Conservation (phyloP, 1,140 invertebrate species). For the Anoplophora glabripennis region DNA sequence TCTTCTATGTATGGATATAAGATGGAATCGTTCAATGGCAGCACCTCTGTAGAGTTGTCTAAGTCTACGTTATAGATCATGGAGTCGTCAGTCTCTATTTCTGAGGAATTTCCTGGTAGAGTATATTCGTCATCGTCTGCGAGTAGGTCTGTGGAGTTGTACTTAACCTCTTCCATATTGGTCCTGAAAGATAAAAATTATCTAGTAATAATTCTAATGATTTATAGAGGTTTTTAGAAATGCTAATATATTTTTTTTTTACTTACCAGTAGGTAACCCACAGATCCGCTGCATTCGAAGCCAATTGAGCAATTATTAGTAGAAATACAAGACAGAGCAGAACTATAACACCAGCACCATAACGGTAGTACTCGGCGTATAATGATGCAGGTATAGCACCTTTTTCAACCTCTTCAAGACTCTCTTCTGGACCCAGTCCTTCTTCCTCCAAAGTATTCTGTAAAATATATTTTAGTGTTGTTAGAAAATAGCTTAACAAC, state of each 20-base stretch:
- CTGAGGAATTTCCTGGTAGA: neutral
- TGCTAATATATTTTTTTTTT: slow-evolving; percentile 14
- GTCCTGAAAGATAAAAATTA: slow-evolving; percentile 49
- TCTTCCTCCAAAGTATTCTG: slow-evolving; percentile 24
- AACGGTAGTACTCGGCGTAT: slow-evolving; percentile 53
- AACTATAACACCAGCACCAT: slow-evolving; percentile 51
- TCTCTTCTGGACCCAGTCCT: slow-evolving; percentile 51
- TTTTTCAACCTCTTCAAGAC: slow-evolving; percentile 56
- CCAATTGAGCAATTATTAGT: slow-evolving; percentile 51
- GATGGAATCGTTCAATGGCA: neutral
- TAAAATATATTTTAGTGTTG: slow-evolving; percentile 4
- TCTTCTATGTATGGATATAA: neutral
- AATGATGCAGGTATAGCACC: slow-evolving; percentile 54
- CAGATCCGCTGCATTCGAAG: slow-evolving; percentile 60
- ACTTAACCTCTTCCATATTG: slow-evolving; percentile 51
- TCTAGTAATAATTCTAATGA: slow-evolving; percentile 36
- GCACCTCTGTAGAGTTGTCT: neutral
- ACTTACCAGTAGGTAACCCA: slow-evolving; percentile 68
- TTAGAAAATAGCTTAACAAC: too few relatives aligned
- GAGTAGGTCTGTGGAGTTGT: neutral
- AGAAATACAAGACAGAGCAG: slow-evolving; percentile 47
- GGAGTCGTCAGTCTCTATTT: neutral
- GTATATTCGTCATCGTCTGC: neutral
- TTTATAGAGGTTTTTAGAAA: slow-evolving; percentile 34
- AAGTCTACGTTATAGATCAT: neutral